Conservation (phyloP, 2,888 invertebrate genomes). For the Chloroclystis v-ata region DNA sequence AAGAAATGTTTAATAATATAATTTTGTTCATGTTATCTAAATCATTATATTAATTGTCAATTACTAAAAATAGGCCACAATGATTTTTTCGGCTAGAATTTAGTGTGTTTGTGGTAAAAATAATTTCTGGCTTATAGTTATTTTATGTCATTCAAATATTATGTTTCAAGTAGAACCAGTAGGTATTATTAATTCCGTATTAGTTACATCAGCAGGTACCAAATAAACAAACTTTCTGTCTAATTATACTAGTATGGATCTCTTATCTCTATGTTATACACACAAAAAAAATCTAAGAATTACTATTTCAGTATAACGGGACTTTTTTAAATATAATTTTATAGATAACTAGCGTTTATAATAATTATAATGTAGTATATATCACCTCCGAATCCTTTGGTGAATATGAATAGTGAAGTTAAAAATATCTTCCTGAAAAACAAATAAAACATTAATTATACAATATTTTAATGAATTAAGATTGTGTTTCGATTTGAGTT, state of each 20-base stretch:
- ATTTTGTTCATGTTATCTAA: too few relatives aligned
- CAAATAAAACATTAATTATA: slow-evolving; percentile 15
- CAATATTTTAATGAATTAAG: background rate
- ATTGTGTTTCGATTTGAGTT: background rate
- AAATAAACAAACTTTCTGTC: too few relatives aligned
- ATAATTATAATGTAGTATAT: slow-evolving; percentile 8
- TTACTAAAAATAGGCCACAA: too few relatives aligned
- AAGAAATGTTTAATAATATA: too few relatives aligned
- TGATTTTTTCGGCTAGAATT: too few relatives aligned
- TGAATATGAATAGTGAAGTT: slow-evolving; percentile 47
- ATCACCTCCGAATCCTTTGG: slow-evolving; percentile 36
- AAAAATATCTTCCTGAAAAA: slow-evolving; percentile 72
- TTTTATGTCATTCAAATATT: too few relatives aligned
- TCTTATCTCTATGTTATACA: slow-evolving; percentile 21
- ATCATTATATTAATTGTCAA: too few relatives aligned
- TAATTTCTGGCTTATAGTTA: too few relatives aligned
- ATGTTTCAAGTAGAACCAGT: too few relatives aligned
- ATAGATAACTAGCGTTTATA: slow-evolving; percentile 27
- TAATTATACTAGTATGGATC: background rate
- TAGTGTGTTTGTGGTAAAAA: too few relatives aligned
- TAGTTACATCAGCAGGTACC: too few relatives aligned
- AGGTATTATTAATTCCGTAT: too few relatives aligned
- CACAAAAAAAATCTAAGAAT: slow-evolving; percentile 30
- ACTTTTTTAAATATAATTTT: slow-evolving; percentile 20
- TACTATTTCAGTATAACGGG: slow-evolving; percentile 18